A percentile compares a stretch with the other conserved stretches of the same genome.
Conservation (phyloP, 2,797 vertebrate species). For the Anniella stebbinsi region DNA sequence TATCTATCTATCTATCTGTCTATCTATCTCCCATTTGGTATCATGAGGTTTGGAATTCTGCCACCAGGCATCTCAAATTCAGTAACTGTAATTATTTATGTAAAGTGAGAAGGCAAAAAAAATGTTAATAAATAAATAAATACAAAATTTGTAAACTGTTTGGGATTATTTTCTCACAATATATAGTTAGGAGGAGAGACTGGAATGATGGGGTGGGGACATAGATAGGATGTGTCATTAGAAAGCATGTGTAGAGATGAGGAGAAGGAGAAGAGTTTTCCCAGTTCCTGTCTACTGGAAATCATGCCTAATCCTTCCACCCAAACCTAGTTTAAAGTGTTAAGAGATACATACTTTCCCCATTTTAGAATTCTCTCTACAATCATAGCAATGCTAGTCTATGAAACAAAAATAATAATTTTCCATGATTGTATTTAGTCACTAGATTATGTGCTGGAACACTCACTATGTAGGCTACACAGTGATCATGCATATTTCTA, state of each 20-base stretch:
- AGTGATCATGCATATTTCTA: not conserved
- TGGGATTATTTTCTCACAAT: not conserved
- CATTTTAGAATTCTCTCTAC: not conserved
- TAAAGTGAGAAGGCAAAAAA: not conserved
- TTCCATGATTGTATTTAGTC: no score
- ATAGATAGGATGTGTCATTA: not conserved
- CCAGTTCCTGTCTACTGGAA: not conserved
- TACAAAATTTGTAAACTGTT: not conserved
- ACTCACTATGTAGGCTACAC: not conserved
- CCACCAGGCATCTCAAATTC: not conserved
- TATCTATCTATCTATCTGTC: no score
- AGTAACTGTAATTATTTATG: not conserved
- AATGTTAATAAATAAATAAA: no score
- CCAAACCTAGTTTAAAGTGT: not conserved
- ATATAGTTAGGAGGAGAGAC: not conserved
- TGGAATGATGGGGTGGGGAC: not conserved
- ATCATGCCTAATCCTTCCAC: not conserved
- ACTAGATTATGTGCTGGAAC: no score
- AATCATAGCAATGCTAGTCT: not conserved
- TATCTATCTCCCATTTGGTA: no score
- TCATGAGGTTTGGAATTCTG: not conserved
- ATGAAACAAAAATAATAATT: not conserved
- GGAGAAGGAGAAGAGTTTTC: not conserved
- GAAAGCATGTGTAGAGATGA: not conserved
- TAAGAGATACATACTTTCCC: not conserved